phyloP scores from a whole-genome alignment of 2,888 invertebrate species.

The Eustalomyia histrio region DNA sequence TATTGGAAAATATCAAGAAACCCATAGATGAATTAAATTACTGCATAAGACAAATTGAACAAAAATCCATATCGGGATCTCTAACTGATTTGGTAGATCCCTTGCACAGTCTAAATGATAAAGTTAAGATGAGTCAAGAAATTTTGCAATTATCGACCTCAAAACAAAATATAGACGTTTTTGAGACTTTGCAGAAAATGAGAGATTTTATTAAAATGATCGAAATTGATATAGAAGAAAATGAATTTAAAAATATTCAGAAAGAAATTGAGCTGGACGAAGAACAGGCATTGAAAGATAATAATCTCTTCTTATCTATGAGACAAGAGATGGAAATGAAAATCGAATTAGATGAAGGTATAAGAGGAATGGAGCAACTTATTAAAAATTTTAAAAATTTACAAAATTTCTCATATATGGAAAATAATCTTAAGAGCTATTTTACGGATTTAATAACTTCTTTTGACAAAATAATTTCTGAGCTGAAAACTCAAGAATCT shows the following conservation, averaged over 20 bases:
- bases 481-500: conserved; percentile 33
- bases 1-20: conserved; percentile 80
- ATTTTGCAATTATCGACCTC: conserved; percentile 71
- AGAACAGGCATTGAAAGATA: conserved; percentile 71
- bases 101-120: conserved; percentile 75
- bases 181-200: conserved; percentile 73
- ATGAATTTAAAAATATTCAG: conserved; percentile 75
- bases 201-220: conserved; percentile 73
- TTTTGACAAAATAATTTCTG: conserved; percentile 25
- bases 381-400: conserved; percentile 69
- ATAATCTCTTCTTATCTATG: conserved; percentile 73
- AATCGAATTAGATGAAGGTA: conserved; percentile 73
- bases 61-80: conserved; percentile 77
- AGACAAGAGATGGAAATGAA: conserved; percentile 74
- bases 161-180: conserved; percentile 71
- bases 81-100: conserved; percentile 78
- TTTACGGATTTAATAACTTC: conserved; percentile 37
- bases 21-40: conserved; percentile 81
- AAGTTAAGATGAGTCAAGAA: conserved; percentile 75
- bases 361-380: conserved; percentile 77
- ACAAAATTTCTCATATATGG: conserved; percentile 33
- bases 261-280: conserved; percentile 75
- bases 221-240: conserved; percentile 76
- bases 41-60: conserved; percentile 79
- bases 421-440: conserved; percentile 30